These are phyloP conservation scores for Polypedilum pembai DNA, from an alignment of 1,140 invertebrate genomes.

Conservation along the genomic window DNA sequence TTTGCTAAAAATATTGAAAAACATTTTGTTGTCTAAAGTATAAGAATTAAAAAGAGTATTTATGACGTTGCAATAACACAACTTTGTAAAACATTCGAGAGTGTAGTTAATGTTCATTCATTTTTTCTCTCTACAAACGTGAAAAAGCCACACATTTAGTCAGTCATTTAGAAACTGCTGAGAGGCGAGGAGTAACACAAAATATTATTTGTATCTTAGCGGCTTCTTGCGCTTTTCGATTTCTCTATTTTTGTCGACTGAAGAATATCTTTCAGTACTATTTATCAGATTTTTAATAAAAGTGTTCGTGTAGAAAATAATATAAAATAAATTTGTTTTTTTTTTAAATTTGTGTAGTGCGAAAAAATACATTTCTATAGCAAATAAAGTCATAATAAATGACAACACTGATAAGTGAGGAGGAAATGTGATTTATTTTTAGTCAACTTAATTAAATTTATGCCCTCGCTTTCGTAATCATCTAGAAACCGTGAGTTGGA, in stretches of 20 bases:
- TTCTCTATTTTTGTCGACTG: not conserved
- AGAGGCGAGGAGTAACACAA: not conserved
- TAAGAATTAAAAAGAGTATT: no score
- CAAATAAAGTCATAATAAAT: not conserved
- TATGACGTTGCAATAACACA: no score
- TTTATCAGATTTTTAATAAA: not conserved
- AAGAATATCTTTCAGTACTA: not conserved
- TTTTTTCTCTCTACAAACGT: not conserved
- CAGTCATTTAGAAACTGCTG: conserved; percentile 16
- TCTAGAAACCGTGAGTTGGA: no score
- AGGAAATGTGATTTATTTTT: conserved; percentile 27
- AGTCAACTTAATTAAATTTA: conserved; percentile 28
- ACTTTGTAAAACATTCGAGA: no score
- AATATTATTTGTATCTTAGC: not conserved
- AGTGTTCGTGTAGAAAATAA: not conserved
- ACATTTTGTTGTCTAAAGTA: no score
- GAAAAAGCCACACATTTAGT: conserved; percentile 2
- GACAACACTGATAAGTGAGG: conserved; percentile 11
- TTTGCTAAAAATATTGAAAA: no score
- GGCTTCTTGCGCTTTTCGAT: not conserved
- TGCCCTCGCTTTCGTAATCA: not conserved
- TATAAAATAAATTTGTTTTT: not conserved
- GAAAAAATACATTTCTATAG: not conserved
- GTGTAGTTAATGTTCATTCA: not conserved
- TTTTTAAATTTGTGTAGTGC: not conserved